Conservation (phyloP, 1,140 invertebrate genomes). For the Orius insidiosus region DNA sequence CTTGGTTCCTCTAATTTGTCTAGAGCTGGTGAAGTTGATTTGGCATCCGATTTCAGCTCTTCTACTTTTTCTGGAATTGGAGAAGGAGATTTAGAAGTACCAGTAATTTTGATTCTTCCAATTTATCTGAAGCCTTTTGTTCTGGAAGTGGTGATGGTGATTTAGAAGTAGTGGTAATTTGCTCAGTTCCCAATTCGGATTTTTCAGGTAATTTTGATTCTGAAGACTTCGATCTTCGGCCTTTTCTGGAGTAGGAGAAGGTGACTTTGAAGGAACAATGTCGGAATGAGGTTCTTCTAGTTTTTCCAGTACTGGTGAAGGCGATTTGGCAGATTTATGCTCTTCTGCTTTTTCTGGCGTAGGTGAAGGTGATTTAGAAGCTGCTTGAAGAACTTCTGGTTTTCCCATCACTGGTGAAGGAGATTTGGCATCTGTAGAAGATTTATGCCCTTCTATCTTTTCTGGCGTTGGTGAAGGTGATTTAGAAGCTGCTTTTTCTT, state of each 20-base stretch:
- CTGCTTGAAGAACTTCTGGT: too few relatives aligned
- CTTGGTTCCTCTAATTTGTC: neutral
- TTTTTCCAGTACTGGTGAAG: conserved; percentile 1
- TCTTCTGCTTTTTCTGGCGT: neutral
- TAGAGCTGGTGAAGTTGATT: neutral
- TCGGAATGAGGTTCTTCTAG: too few relatives aligned
- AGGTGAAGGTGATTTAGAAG: neutral
- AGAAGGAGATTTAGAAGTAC: too few relatives aligned
- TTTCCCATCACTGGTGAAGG: neutral
- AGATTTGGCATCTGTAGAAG: neutral
- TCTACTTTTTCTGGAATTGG: too few relatives aligned
- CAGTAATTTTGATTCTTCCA: too few relatives aligned
- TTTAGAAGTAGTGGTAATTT: too few relatives aligned
- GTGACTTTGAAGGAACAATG: neutral
- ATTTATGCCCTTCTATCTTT: neutral
- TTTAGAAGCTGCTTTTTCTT: neutral
- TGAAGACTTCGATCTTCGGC: neutral
- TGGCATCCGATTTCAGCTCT: conserved; percentile 25
- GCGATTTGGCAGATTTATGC: too few relatives aligned
- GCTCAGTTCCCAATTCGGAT: too few relatives aligned
- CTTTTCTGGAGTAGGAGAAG: neutral
- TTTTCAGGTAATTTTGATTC: too few relatives aligned
- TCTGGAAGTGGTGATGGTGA: conserved; percentile 28
- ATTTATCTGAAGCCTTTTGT: too few relatives aligned
- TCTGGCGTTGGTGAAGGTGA: neutral